These are phyloP conservation scores for Hartigia nigra DNA, from an alignment of 2,888 invertebrate species.

Conservation along the genomic window DNA sequence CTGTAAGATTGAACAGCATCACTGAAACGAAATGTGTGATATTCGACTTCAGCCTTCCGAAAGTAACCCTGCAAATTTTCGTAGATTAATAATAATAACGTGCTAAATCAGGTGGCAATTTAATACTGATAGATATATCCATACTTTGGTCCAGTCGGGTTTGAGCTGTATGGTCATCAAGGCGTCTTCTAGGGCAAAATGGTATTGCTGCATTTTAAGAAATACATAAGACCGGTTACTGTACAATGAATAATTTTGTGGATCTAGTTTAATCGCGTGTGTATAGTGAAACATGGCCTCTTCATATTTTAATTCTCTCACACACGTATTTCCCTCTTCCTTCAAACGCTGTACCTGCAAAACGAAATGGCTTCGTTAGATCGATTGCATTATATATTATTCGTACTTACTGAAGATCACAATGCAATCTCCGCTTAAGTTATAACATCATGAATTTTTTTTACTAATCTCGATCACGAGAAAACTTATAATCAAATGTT, in stretches of 20 bases:
- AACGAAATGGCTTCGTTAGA: background rate
- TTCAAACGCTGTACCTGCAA: slow-evolving; percentile 67
- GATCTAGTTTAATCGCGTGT: slow-evolving; percentile 80
- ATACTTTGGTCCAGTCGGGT: slow-evolving; percentile 84
- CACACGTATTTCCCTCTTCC: slow-evolving; percentile 80
- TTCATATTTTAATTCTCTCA: slow-evolving; percentile 77
- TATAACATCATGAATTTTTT: background rate
- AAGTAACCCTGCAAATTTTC: slow-evolving; percentile 73
- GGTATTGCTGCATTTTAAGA: slow-evolving; percentile 81
- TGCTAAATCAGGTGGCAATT: background rate
- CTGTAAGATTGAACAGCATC: slow-evolving; percentile 78
- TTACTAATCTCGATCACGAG: background rate
- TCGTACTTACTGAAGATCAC: background rate
- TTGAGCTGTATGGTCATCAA: slow-evolving; percentile 78
- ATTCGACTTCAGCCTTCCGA: slow-evolving; percentile 78
- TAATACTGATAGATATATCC: slow-evolving; percentile 9
- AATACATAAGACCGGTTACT: slow-evolving; percentile 87
- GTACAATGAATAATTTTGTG: slow-evolving; percentile 77
- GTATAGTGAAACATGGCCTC: slow-evolving; percentile 85
- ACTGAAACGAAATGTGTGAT: slow-evolving; percentile 74
- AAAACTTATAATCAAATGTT: background rate
- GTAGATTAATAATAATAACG: background rate
- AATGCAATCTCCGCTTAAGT: background rate
- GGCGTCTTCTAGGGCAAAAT: slow-evolving; percentile 82
- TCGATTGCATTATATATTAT: background rate